Percentiles rank a stretch among this genome's conserved stretches.
phyloP scores from a whole-genome alignment of 1,140 invertebrate species.

The Drosophila obscura region DNA sequence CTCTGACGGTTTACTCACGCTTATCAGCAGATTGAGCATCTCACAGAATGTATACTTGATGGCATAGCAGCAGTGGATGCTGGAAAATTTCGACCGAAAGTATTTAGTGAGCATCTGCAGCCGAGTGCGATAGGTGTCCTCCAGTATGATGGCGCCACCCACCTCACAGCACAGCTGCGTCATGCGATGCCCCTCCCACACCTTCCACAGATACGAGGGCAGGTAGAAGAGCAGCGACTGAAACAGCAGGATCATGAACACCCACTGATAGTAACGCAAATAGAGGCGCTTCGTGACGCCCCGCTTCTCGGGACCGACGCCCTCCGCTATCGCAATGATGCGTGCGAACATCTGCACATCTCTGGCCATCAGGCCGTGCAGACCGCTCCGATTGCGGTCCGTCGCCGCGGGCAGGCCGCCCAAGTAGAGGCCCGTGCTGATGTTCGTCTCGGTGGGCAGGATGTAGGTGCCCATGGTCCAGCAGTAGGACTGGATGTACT shows the following conservation, averaged over 20 bases:
- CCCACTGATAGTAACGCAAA: slow-evolving; percentile 95
- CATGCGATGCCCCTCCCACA: slow-evolving; percentile 88
- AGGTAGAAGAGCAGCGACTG: slow-evolving; percentile 91
- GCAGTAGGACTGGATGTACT: slow-evolving; percentile 89
- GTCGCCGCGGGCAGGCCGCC: neutral
- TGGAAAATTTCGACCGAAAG: slow-evolving; percentile 84
- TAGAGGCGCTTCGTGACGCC: slow-evolving; percentile 86
- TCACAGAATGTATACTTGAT: slow-evolving; percentile 89
- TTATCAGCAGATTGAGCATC: slow-evolving; percentile 89
- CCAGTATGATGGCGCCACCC: slow-evolving; percentile 74
- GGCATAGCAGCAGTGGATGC: slow-evolving; percentile 88
- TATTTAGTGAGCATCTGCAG: slow-evolving; percentile 85
- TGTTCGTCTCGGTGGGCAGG: slow-evolving; percentile 30
- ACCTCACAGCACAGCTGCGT: slow-evolving; percentile 85
- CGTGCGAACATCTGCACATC: slow-evolving; percentile 58
- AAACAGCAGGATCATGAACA: slow-evolving; percentile 92
- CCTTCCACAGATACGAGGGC: slow-evolving; percentile 91
- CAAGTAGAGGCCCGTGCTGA: neutral
- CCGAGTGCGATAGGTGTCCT: slow-evolving; percentile 85
- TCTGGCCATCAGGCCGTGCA: slow-evolving; percentile 46
- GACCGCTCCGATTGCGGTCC: slow-evolving; percentile 51
- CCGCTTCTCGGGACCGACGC: slow-evolving; percentile 61
- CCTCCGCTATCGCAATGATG: slow-evolving; percentile 64
- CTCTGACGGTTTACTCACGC: slow-evolving; percentile 85
- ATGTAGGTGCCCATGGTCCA: slow-evolving; percentile 92